These are phyloP conservation scores for Drosophila miranda DNA, from an alignment of 1,140 invertebrate species.

Conservation along the genomic window DNA sequence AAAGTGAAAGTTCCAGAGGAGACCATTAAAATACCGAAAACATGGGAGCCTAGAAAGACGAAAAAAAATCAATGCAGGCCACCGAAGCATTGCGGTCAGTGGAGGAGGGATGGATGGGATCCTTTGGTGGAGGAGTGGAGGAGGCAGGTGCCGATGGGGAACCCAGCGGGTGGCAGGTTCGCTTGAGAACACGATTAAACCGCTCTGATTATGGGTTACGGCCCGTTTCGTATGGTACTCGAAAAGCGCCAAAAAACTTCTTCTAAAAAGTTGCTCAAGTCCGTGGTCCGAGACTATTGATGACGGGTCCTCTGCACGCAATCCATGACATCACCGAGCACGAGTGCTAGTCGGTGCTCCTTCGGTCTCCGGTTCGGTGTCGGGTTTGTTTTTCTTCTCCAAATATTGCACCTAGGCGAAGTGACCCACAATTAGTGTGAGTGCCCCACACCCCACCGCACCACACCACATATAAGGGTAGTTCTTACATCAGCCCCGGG, in stretches of 20 bases:
- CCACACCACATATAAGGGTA: too few relatives aligned
- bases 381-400: conserved; percentile 7
- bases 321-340: conserved; percentile 75
- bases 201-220: conserved; percentile 64
- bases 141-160: conserved; percentile 4
- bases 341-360: conserved; percentile 2
- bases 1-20: conserved; percentile 57
- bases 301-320: conserved; percentile 74
- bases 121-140: not conserved
- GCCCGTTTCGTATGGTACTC: conserved; percentile 55
- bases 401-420: conserved; percentile 30
- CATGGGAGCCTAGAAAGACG: conserved; percentile 26
- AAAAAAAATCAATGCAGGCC: conserved; percentile 61
- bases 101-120: conserved; percentile 1
- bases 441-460: conserved; percentile 1
- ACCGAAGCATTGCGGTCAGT: conserved; percentile 45
- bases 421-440: conserved; percentile 41
- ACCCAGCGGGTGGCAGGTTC: conserved; percentile 17
- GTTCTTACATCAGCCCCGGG: not conserved
- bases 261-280: conserved; percentile 41
- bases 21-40: conserved; percentile 46
- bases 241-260: conserved; percentile 45
- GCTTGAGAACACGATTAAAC: conserved; percentile 54
- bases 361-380: conserved; percentile 8
- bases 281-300: conserved; percentile 50